phyloP scores from a whole-genome alignment of 2,888 invertebrate species.

The Deroplatys truncata region DNA sequence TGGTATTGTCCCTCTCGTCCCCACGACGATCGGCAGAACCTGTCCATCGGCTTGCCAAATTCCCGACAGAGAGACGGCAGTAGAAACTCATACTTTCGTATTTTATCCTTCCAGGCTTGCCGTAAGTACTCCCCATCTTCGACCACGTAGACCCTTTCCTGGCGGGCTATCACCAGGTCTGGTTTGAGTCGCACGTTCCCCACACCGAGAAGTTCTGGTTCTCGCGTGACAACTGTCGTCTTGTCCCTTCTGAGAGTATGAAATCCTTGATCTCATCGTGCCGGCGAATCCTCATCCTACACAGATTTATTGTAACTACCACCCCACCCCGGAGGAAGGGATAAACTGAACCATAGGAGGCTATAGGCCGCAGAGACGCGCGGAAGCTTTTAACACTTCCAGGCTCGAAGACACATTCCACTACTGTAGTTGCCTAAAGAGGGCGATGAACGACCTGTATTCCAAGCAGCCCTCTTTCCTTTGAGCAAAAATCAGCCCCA shows the following conservation, averaged over 20 bases:
- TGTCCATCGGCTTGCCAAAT: conserved; percentile 26
- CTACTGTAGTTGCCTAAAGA: no score
- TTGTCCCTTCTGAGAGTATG: neutral
- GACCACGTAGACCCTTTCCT: conserved; percentile 35
- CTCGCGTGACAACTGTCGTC: neutral
- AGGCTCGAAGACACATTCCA: no score
- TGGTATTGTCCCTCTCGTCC: conserved; percentile 39
- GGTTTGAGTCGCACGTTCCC: conserved; percentile 35
- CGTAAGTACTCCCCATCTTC: conserved; percentile 32
- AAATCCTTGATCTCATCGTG: conserved; percentile 17
- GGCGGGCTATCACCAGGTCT: conserved; percentile 36
- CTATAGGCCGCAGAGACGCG: no score
- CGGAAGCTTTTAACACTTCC: no score
- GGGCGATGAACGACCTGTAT: no score
- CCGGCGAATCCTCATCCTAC: conserved; percentile 1
- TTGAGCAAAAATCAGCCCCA: no score
- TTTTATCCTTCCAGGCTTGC: conserved; percentile 34
- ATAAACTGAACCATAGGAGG: no score
- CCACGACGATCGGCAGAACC: conserved; percentile 39
- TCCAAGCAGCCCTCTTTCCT: no score
- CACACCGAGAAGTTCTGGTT: neutral
- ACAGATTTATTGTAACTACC: no score
- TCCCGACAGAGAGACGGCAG: conserved; percentile 20
- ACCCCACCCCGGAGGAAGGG: no score
- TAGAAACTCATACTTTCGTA: conserved; percentile 34